Evolutionary conservation across 2,113 vertebrate genomes (phyloP).

Genomic region (Proterorhinus semilunaris): DNA sequence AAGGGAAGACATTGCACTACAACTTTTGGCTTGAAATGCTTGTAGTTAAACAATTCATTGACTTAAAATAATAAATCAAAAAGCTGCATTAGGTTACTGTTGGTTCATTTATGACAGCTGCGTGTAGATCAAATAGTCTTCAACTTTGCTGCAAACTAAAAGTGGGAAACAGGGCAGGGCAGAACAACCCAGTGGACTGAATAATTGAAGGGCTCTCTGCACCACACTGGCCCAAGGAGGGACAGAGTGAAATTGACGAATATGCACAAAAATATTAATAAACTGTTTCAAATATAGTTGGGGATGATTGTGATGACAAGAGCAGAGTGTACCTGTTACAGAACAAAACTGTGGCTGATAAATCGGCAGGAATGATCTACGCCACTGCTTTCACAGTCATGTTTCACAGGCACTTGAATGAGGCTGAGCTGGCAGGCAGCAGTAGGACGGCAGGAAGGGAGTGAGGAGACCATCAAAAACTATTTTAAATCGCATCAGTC

Average conservation of each 20-base stretch:
- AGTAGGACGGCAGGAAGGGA: slow-evolving; percentile 14
- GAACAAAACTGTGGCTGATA: slow-evolving; percentile 58
- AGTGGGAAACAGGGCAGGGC: slow-evolving; percentile 38
- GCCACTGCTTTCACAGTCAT: slow-evolving; percentile 12
- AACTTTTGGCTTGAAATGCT: too few species aligned
- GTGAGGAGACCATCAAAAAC: slow-evolving; percentile 4
- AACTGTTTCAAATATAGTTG: neutral
- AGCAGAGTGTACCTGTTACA: slow-evolving; percentile 46
- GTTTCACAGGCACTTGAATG: slow-evolving; percentile 13
- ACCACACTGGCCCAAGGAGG: slow-evolving; percentile 51
- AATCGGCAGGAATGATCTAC: slow-evolving; percentile 49
- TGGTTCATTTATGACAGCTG: slow-evolving; percentile 19
- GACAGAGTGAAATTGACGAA: slow-evolving; percentile 21
- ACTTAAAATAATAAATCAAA: too few species aligned
- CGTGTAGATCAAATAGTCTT: slow-evolving; percentile 35
- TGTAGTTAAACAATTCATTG: too few species aligned
- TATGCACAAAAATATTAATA: neutral
- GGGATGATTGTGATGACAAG: slow-evolving; percentile 26
- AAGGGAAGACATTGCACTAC: too few species aligned
- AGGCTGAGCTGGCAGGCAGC: slow-evolving; percentile 22
- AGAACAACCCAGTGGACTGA: slow-evolving; percentile 55
- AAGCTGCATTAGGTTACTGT: neutral
- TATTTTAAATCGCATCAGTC: neutral
- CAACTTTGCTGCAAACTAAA: slow-evolving; percentile 22
- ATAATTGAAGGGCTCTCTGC: slow-evolving; percentile 68